Base-by-base conservation (phyloP, 2,113 vertebrate genomes). In the Catagonus wagneri region DNA sequence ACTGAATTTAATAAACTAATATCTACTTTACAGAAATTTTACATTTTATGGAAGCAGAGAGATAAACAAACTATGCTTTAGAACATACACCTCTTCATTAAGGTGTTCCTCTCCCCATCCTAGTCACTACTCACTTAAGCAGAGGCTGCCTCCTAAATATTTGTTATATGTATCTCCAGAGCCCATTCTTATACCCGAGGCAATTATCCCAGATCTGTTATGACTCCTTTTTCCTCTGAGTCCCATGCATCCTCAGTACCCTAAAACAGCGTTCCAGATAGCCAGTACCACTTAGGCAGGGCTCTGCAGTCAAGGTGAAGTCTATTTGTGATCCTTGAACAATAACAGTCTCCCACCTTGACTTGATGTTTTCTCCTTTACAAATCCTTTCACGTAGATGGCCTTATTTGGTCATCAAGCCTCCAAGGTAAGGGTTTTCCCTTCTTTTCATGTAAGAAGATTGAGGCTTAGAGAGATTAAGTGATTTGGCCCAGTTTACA, bases 371-470 rank as follows among this genome's bases (percentile, higher is more conserved):
- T 25, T 44, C 65, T 81, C 16, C 15, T 81, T 90, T 74, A 58
- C 54, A 34, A 44, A n/a, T 52, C 3, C 1, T 89, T 20, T 58
- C 78, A 22, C 23, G 9, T 50, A 25, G 9, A 5, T 9, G 14
- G 36, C 65, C 23, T 91, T 52, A 56, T n/a, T 72, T 79, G 85
- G 7, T 63, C n/a, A 52, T 20, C 50, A 23, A 32, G 50, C 39
- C n/a, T 63, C 23, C 66, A 2, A 58, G 6, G 7, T 58, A 9
- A 74, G 12, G 10, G 12, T 39, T 27, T 61, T 23, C 88, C 76
- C 32, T 63, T 75, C 68, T 39, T 88, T 56, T 7, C 52, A 25
- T n/a, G 56, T 58, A 80, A 83, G 94, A 92, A 93, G 44, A 86
- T 27, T 50, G 60, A 71, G 11, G 32, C 27, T 95, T 89, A 65